phyloP scores from a whole-genome alignment of 2,888 invertebrate species.

The Tenodera sinensis region DNA sequence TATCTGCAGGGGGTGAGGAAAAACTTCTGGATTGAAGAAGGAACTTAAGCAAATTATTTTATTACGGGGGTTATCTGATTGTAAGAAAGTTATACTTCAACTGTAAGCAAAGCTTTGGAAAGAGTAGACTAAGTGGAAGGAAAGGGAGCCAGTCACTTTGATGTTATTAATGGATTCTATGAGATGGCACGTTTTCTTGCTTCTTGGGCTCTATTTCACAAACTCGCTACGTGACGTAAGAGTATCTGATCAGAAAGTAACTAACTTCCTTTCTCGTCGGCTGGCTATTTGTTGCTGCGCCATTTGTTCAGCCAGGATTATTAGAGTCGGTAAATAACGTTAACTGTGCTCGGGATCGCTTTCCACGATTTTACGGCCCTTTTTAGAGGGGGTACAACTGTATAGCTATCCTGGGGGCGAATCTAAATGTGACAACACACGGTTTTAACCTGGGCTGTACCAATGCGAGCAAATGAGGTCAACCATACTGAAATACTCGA shows the following conservation, averaged over 20 bases:
- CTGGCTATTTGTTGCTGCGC: background rate
- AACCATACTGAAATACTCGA: too few relatives aligned
- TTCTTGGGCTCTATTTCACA: background rate
- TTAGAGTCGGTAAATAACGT: background rate
- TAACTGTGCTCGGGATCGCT: background rate
- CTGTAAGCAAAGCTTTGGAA: background rate
- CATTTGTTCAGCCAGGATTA: background rate
- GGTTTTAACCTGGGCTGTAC: too few relatives aligned
- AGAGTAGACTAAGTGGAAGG: background rate
- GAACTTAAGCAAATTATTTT: constrained; percentile 9
- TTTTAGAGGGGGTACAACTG: background rate
- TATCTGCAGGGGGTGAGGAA: background rate
- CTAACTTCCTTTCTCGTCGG: background rate
- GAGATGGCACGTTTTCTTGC: background rate
- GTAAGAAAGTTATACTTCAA: background rate
- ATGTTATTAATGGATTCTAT: background rate
- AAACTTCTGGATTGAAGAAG: background rate
- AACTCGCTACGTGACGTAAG: background rate
- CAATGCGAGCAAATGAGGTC: too few relatives aligned
- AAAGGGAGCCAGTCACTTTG: background rate
- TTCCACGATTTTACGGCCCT: background rate
- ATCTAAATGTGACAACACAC: background rate
- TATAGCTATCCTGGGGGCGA: background rate
- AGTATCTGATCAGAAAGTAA: background rate
- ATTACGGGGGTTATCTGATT: background rate